Evolutionary conservation across 2,113 vertebrate species (phyloP).

Genomic region (Rostratula benghalensis): DNA sequence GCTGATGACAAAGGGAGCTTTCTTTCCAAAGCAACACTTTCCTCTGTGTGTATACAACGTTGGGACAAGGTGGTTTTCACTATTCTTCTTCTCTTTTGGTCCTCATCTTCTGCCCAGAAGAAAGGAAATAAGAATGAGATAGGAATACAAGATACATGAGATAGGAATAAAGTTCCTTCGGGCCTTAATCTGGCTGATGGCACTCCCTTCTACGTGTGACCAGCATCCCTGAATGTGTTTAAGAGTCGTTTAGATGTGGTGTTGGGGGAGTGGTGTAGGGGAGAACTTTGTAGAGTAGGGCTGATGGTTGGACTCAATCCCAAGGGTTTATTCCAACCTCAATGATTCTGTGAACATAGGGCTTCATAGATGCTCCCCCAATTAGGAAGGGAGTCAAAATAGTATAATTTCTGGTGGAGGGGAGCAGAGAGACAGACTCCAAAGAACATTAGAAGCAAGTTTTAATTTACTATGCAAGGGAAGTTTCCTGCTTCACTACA

Average conservation of each 20-base stretch:
- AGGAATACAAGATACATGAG: not conserved
- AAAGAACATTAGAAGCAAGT: not conserved
- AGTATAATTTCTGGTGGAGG: not conserved
- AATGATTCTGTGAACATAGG: not conserved
- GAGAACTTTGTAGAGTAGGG: too few species aligned
- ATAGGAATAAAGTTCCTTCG: not conserved
- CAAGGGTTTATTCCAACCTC: too few species aligned
- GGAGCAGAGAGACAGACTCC: not conserved
- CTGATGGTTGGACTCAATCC: too few species aligned
- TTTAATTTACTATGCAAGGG: not conserved
- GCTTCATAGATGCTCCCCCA: not conserved
- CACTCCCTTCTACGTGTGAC: not conserved
- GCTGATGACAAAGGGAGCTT: not conserved
- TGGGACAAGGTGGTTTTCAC: not conserved
- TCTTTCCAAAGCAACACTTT: not conserved
- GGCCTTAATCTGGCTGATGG: not conserved
- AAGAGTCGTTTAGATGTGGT: too few species aligned
- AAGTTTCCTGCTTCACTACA: not conserved
- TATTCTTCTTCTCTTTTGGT: not conserved
- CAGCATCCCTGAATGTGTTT: not conserved
- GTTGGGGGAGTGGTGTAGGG: too few species aligned
- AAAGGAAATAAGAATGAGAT: not conserved
- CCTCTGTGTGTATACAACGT: not conserved
- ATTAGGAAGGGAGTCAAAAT: not conserved
- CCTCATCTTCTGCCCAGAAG: not conserved